A percentile compares a stretch with the other conserved stretches of the same genome.
Conservation (phyloP, 1,140 invertebrate species). For the Lepidurus packardi region DNA sequence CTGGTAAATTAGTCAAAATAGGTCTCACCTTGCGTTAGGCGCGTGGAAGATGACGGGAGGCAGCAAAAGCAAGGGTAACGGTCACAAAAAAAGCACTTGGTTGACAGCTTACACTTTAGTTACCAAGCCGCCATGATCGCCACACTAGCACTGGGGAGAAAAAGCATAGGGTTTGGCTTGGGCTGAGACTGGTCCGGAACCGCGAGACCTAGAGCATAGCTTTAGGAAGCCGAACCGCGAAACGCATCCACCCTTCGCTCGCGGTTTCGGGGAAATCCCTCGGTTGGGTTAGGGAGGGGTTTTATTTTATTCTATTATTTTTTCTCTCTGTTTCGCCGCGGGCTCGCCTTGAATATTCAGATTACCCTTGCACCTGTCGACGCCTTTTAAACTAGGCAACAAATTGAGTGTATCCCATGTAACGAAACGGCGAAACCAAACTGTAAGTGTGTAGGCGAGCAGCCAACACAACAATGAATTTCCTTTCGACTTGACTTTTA, state of each 20-base stretch:
- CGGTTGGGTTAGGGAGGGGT: neutral
- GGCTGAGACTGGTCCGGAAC: neutral
- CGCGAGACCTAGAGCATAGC: neutral
- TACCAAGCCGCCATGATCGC: constrained; percentile 20
- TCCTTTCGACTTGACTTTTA: neutral
- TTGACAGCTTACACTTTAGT: neutral
- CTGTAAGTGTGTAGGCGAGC: neutral
- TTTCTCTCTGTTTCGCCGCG: neutral
- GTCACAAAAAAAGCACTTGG: constrained; percentile 19
- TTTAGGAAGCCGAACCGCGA: too few species aligned
- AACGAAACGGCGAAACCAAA: neutral
- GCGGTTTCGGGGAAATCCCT: neutral
- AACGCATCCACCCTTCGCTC: neutral
- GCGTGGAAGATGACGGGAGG: constrained; percentile 16
- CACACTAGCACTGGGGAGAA: constrained; percentile 7
- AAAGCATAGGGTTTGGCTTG: neutral
- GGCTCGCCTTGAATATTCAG: neutral
- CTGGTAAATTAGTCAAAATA: neutral
- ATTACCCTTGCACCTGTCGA: neutral
- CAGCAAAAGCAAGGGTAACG: constrained; percentile 17
- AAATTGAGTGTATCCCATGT: neutral
- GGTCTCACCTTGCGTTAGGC: neutral
- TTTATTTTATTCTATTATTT: too few species aligned
- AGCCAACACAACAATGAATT: neutral
- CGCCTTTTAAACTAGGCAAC: neutral